phyloP scores from a whole-genome alignment of 2,888 invertebrate genomes.

The Epinotia brunnichana region DNA sequence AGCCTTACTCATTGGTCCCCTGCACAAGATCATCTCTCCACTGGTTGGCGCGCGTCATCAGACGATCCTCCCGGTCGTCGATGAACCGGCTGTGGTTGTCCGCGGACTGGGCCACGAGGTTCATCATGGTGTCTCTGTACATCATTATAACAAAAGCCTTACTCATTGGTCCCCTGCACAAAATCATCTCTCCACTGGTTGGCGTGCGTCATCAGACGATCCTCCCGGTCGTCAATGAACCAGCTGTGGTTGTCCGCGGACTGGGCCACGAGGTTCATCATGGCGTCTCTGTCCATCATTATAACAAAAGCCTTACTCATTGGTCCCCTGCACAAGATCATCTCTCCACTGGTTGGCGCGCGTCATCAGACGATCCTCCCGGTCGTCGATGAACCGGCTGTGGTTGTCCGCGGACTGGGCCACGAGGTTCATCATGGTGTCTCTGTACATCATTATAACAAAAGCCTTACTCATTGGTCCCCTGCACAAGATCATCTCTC shows the following conservation, averaged over 20 bases:
- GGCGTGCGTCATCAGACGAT: too few species aligned
- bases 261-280: too few species aligned
- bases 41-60: conserved; percentile 86
- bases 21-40: conserved; percentile 88
- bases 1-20: conserved; percentile 85
- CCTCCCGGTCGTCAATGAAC: too few species aligned
- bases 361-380: conserved; percentile 88
- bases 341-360: conserved; percentile 89
- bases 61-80: conserved; percentile 89
- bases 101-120: conserved; percentile 80
- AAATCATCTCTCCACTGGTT: too few species aligned
- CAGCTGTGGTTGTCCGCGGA: too few species aligned
- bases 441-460: conserved; percentile 79
- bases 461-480: neutral
- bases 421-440: conserved; percentile 75
- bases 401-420: conserved; percentile 87
- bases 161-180: neutral
- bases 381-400: conserved; percentile 88
- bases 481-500: too few species aligned
- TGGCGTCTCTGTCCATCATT: too few species aligned
- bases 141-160: conserved; percentile 69
- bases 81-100: conserved; percentile 90
- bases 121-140: conserved; percentile 78
- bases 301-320: conserved; percentile 81
- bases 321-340: conserved; percentile 85